phyloP scores from a whole-genome alignment of 1,140 invertebrate species.

The Acromyrmex charruanus region DNA sequence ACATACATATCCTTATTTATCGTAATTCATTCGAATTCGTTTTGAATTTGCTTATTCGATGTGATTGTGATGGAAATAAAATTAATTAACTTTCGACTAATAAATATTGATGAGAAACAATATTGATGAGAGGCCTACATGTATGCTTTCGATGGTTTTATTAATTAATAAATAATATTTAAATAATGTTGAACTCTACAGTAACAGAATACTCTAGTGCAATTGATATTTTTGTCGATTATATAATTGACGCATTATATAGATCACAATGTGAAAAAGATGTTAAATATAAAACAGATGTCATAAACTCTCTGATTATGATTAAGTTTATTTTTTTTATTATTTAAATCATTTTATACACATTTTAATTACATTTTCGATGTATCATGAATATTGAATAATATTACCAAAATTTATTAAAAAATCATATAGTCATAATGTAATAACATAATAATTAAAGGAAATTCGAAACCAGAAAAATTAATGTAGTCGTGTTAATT shows the following conservation, averaged over 20 bases:
- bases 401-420: background rate
- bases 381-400: background rate
- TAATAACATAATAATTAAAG: background rate
- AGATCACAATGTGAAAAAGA: background rate
- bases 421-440: background rate
- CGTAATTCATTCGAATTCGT: background rate
- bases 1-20: background rate
- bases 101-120: conserved; percentile 14
- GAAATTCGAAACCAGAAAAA: background rate
- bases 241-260: too few relatives aligned
- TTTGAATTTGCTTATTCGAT: conserved; percentile 6
- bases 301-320: conserved; percentile 9
- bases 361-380: background rate
- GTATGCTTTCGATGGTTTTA: background rate
- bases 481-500: background rate
- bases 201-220: background rate
- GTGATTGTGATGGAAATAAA: background rate
- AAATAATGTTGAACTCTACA: background rate
- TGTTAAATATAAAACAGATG: background rate
- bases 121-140: background rate
- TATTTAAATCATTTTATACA: background rate
- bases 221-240: background rate
- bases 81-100: conserved; percentile 31
- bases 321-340: background rate
- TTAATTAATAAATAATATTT: conserved; percentile 17